Percentiles rank a stretch among this genome's conserved stretches.
Evolutionary conservation across 2,888 invertebrate species (phyloP).

Genomic region (Terebella lapidaria): DNA sequence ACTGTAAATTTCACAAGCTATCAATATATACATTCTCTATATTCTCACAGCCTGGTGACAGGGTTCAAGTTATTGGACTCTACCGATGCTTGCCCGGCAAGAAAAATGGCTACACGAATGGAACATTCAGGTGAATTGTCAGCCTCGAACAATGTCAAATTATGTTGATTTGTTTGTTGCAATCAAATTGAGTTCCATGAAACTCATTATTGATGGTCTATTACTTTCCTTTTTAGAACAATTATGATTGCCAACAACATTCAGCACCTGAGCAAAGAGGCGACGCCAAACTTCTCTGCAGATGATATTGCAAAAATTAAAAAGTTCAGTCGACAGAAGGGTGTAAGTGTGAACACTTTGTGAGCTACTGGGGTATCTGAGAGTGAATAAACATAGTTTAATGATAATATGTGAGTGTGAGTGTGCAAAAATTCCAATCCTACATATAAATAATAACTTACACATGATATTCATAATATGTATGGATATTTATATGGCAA

Average conservation of each 20-base stretch:
- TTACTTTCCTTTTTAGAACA: conserved; percentile 70
- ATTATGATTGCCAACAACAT: conserved; percentile 91
- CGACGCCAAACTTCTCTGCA: conserved; percentile 64
- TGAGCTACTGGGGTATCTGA: too few species aligned
- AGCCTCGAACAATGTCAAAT: too few species aligned
- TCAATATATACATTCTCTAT: too few species aligned
- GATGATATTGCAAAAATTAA: conserved; percentile 88
- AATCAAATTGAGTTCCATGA: too few species aligned
- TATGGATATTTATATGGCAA: background rate
- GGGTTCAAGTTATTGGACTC: conserved; percentile 92
- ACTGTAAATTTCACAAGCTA: too few species aligned
- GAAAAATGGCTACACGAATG: conserved; percentile 84
- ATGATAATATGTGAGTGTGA: too few species aligned
- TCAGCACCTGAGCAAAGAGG: conserved; percentile 82
- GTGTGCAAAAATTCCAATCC: background rate
- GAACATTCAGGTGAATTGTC: conserved; percentile 67
- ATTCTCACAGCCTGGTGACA: conserved; percentile 97
- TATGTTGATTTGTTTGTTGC: too few species aligned
- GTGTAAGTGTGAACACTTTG: too few species aligned
- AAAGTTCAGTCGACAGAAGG: conserved; percentile 60
- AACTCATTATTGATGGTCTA: too few species aligned
- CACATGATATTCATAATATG: background rate
- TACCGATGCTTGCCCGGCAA: conserved; percentile 91
- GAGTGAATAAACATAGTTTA: too few species aligned
- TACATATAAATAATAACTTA: background rate